Evolutionary conservation across 2,797 vertebrate species (phyloP), one percentile per base, ranked within the genome.

Genomic region (Acrossocheilus fasciatus): DNA sequence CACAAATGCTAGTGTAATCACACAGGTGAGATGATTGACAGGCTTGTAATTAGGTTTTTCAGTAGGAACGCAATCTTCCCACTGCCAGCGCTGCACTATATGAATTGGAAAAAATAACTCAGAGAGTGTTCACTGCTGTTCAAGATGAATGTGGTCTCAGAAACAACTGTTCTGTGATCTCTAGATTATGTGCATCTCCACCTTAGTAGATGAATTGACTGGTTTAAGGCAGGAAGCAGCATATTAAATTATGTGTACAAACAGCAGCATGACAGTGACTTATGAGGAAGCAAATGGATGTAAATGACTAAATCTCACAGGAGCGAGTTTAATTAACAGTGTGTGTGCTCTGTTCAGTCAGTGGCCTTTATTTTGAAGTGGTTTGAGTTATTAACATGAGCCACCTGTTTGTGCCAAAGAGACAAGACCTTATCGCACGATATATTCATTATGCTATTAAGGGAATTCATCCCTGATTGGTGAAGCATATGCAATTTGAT

Each of bases 21-120:
- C 36, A 30, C 47, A 50, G 50, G 78, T 81, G 79, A 59, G 66
- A 79, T 83, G 81, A 84, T 78, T 82, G 80, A 82, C 75, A 74
- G 77, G 34, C 45, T 59, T 79, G 41, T 82, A 85, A 88, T 85
- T 85, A 76, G 50, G 47, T 70, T 84, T 85, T 85, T 73, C 68
- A 59, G 76, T 39, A 81, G 50, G 73, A 76, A n/a, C 75, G 83
- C 64, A 77, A 88, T 82, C 41, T 82, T 36, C 7, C 50, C 18
- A 4, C 20, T 82, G 62, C 72, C 52, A 59, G 79, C 36, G 9
- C 64, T 72, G 72, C 43, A 73, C 30, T 41, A 30, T 68, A 85
- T 64, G 78, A 64, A 77, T 50, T 70, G 43, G 18, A n/a, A 73
- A 75, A 75, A 57, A 36, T n/a, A n/a, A n/a, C 45, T 4, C 12